phyloP scores from a whole-genome alignment of 2,113 vertebrate species.

The Otolemur garnettii region DNA sequence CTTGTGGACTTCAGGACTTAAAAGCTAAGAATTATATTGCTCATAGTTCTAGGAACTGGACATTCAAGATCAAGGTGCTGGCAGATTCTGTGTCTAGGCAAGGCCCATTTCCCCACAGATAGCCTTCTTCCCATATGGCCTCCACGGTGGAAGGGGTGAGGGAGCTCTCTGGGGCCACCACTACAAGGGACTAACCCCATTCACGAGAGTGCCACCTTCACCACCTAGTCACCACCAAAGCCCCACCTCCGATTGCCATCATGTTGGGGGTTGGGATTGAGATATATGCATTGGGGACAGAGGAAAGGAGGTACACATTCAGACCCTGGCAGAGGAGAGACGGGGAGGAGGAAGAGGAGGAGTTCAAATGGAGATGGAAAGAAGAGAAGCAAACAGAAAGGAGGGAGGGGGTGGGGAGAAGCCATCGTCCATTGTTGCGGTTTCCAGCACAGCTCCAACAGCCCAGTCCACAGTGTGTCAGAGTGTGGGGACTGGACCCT shows the following conservation, averaged over 20 bases:
- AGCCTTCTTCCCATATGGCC: background rate
- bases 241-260: background rate
- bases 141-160: background rate
- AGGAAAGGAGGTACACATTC: background rate
- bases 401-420: background rate
- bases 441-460: background rate
- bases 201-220: no score
- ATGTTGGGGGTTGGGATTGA: background rate
- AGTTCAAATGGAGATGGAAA: no score
- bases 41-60: no score
- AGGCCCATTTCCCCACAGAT: no score
- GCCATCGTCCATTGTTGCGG: background rate
- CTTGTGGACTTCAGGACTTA: background rate
- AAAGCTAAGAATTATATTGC: background rate
- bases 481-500: rapidly evolving
- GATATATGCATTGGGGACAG: background rate
- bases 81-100: background rate
- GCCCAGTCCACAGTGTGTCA: background rate
- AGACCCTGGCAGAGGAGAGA: background rate
- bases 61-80: background rate
- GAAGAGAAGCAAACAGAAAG: rapidly evolving
- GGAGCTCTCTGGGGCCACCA: background rate
- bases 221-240: background rate
- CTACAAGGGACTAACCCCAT: no score
- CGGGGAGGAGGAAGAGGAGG: rapidly evolving